Percentiles rank a stretch among this genome's conserved stretches.
Evolutionary conservation across 1,140 invertebrate species (phyloP).

Genomic region (Homarus americanus): DNA sequence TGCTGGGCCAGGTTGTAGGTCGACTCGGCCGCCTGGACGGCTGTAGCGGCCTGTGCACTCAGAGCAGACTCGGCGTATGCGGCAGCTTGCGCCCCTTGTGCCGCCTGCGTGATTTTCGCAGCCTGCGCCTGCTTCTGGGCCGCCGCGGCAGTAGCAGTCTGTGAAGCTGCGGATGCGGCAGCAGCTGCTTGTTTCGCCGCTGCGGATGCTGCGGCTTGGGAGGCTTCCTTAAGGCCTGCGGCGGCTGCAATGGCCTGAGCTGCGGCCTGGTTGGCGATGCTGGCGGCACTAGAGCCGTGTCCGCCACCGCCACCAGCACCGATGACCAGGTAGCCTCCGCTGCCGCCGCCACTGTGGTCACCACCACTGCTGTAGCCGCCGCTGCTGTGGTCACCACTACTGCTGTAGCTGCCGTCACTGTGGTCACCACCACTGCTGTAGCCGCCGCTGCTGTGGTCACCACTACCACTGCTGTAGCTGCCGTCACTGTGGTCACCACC

Average conservation of each 20-base stretch:
- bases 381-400: too few species aligned
- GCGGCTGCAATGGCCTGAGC: background rate
- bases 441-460: too few species aligned
- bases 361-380: too few species aligned
- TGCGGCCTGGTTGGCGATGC: too few species aligned
- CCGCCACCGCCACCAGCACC: too few species aligned
- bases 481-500: too few species aligned
- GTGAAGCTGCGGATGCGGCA: background rate
- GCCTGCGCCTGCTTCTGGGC: conserved; percentile 5
- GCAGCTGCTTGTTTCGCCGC: conserved; percentile 11
- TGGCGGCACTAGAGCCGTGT: background rate
- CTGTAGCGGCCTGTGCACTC: background rate
- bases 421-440: too few species aligned
- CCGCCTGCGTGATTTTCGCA: background rate
- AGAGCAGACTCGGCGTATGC: conserved; percentile 3
- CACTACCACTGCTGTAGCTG: background rate
- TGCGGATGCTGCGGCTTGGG: too few species aligned
- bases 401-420: too few species aligned
- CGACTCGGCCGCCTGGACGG: background rate
- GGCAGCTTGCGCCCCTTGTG: conserved; percentile 12
- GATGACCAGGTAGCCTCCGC: too few species aligned
- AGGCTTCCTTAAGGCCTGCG: too few species aligned
- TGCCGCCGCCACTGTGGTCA: too few species aligned
- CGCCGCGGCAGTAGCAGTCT: background rate
- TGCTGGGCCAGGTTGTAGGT: conserved; percentile 11